phyloP scores from a whole-genome alignment of 2,113 vertebrate genomes.

The Oryzias woworae region DNA sequence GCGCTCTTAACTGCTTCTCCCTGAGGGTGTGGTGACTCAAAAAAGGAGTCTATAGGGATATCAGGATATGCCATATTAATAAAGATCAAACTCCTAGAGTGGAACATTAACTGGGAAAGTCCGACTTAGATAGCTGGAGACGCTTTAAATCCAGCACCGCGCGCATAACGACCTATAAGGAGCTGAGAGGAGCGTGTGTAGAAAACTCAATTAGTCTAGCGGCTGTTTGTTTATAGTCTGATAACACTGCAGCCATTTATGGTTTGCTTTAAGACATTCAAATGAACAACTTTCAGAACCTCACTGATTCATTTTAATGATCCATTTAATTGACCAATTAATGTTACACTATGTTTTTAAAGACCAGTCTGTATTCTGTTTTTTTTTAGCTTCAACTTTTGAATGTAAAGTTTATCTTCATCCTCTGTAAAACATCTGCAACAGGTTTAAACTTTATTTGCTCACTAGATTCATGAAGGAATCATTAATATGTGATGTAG shows the following conservation, averaged over 20 bases:
- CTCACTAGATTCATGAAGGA: too few relatives aligned
- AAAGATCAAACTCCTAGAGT: slow-evolving; percentile 75
- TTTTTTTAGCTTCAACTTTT: too few relatives aligned
- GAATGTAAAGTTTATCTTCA: too few relatives aligned
- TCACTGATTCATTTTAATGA: too few relatives aligned
- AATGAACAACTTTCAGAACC: background rate
- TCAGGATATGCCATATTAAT: slow-evolving; percentile 64
- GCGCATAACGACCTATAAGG: slow-evolving; percentile 39
- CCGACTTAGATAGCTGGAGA: slow-evolving; percentile 50
- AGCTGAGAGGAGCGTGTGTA: slow-evolving; percentile 18
- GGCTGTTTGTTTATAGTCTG: slow-evolving; percentile 43
- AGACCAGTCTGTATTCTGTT: too few relatives aligned
- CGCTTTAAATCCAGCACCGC: slow-evolving; percentile 28
- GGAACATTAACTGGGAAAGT: slow-evolving; percentile 79
- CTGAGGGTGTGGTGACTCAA: slow-evolving; percentile 38
- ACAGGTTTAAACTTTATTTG: too few relatives aligned
- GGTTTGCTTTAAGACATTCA: slow-evolving; percentile 12
- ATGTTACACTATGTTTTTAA: too few relatives aligned
- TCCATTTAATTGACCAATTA: too few relatives aligned
- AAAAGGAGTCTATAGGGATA: slow-evolving; percentile 57
- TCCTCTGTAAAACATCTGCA: too few relatives aligned
- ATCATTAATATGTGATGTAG: too few relatives aligned
- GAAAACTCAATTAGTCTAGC: slow-evolving; percentile 14
- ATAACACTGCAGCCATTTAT: slow-evolving; percentile 40
- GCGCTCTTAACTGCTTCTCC: slow-evolving; percentile 48